A percentile compares a stretch with the other conserved stretches of the same genome.
phyloP scores from a whole-genome alignment of 2,888 invertebrate species.

The Carterocephalus palaemon region DNA sequence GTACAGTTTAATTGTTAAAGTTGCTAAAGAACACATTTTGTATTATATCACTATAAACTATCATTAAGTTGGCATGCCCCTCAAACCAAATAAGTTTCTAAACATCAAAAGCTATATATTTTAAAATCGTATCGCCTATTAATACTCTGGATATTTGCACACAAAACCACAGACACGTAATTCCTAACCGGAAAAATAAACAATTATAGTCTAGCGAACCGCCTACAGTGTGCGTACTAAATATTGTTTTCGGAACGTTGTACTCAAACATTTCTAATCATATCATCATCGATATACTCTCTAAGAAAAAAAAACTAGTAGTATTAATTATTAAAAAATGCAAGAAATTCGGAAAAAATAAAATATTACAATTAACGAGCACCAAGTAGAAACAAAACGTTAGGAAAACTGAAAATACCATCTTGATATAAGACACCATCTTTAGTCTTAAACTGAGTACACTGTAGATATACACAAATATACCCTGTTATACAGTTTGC shows the following conservation, averaged over 20 bases:
- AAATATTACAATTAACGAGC: constrained; percentile 40
- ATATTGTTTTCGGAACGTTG: constrained; percentile 32
- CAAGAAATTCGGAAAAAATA: constrained; percentile 40
- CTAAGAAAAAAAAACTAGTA: constrained; percentile 7
- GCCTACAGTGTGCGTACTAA: constrained; percentile 36
- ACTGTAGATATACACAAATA: too few species aligned
- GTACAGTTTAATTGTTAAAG: too few species aligned
- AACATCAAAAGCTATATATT: too few species aligned
- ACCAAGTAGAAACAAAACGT: constrained; percentile 41
- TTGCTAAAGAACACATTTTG: too few species aligned
- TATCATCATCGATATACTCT: constrained; percentile 14
- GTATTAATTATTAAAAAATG: constrained; percentile 35
- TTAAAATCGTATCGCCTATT: too few species aligned
- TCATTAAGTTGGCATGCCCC: too few species aligned
- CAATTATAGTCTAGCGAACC: constrained; percentile 33
- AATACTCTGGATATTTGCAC: constrained; percentile 18
- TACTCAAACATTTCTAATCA: constrained; percentile 34
- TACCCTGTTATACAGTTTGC: too few species aligned
- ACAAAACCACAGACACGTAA: constrained; percentile 28
- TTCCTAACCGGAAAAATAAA: constrained; percentile 12
- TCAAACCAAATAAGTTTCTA: too few species aligned
- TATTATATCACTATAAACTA: too few species aligned
- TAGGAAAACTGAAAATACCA: constrained; percentile 27
- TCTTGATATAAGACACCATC: constrained; percentile 7
- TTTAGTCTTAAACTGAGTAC: neutral